phyloP scores from a whole-genome alignment of 2,888 invertebrate species.

The Standfussiana lucernea region DNA sequence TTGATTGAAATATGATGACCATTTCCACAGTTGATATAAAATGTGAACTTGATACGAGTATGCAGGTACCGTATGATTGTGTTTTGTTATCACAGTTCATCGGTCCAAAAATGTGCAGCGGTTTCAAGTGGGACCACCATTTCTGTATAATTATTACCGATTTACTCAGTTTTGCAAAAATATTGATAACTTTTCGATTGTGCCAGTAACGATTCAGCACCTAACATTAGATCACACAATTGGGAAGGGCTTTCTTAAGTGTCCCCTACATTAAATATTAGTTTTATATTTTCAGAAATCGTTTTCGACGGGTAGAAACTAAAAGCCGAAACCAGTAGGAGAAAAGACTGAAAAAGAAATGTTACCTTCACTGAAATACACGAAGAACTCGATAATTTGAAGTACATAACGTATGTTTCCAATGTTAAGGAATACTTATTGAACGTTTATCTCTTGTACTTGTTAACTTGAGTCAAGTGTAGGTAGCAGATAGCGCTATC shows the following conservation, averaged over 20 bases:
- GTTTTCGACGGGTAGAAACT: no score
- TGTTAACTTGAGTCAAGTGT: conserved; percentile 83
- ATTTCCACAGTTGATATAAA: conserved; percentile 23
- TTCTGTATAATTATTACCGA: neutral
- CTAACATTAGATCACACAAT: no score
- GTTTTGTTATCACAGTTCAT: conserved; percentile 15
- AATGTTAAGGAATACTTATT: conserved; percentile 40
- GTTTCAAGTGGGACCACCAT: conserved; percentile 9
- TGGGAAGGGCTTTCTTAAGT: no score
- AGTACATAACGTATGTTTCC: conserved; percentile 10
- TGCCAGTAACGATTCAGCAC: neutral
- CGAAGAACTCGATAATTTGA: neutral
- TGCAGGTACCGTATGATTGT: conserved; percentile 45
- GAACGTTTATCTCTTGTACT: conserved; percentile 59
- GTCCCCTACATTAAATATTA: no score
- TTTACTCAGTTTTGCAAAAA: neutral
- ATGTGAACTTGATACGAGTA: conserved; percentile 35
- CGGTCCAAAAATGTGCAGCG: conserved; percentile 18
- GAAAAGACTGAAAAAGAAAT: no score
- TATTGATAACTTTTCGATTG: neutral
- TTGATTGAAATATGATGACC: conserved; percentile 43
- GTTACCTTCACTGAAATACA: neutral
- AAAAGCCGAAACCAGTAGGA: no score
- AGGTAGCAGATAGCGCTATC: conserved; percentile 83
- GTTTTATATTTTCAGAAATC: no score